phyloP scores from a whole-genome alignment of 2,797 vertebrate species.

The Sebastes minor region DNA sequence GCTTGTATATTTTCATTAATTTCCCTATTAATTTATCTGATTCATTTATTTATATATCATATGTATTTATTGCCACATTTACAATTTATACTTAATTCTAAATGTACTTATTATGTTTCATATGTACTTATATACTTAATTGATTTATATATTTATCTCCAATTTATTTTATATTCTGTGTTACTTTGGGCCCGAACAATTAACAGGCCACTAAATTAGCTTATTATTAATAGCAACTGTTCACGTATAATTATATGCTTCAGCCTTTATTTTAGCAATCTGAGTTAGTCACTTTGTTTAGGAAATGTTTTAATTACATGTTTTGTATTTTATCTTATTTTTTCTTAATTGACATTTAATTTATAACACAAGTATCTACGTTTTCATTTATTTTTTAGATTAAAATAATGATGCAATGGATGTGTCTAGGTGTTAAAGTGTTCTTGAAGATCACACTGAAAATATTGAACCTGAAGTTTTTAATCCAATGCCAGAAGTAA shows the following conservation, averaged over 20 bases:
- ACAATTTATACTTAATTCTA: too few species aligned
- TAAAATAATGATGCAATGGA: background rate
- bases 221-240: background rate
- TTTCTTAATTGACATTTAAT: background rate
- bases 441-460: background rate
- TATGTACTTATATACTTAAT: too few species aligned
- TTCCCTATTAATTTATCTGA: too few species aligned
- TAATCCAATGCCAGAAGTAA: background rate
- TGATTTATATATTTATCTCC: too few species aligned
- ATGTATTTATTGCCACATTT: too few species aligned
- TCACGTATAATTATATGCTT: background rate
- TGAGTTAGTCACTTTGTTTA: background rate
- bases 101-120: too few species aligned
- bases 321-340: background rate
- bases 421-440: background rate
- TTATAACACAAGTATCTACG: background rate
- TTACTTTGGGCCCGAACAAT: too few species aligned
- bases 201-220: too few species aligned
- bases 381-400: background rate
- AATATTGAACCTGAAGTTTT: background rate
- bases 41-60: too few species aligned
- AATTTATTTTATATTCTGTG: too few species aligned
- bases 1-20: too few species aligned
- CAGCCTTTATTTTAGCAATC: background rate
- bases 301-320: background rate